phyloP scores from a whole-genome alignment of 2,888 invertebrate species.

The Neuroscelio doddi region DNA sequence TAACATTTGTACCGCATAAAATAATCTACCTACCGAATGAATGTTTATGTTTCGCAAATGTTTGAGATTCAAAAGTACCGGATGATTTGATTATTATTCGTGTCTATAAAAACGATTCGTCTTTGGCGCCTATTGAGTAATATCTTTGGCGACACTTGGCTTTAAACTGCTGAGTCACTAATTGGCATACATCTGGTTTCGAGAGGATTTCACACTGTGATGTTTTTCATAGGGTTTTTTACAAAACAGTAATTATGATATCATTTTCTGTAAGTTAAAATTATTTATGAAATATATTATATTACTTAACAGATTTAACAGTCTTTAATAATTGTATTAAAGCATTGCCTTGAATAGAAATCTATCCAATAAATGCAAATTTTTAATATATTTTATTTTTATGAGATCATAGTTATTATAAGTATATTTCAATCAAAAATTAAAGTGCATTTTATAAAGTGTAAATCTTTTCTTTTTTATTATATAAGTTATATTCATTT shows the following conservation, averaged over 20 bases:
- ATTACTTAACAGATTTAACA: background rate
- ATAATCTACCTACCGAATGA: background rate
- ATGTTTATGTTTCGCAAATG: constrained; percentile 22
- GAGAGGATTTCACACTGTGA: constrained; percentile 17
- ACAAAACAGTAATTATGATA: constrained; percentile 20
- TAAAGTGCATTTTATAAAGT: too few species aligned
- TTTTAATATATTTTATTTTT: too few species aligned
- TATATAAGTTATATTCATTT: too few species aligned
- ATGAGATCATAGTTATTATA: too few species aligned
- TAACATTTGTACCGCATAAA: constrained; percentile 4
- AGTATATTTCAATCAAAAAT: too few species aligned
- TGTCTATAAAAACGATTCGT: constrained; percentile 15
- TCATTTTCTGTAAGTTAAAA: background rate
- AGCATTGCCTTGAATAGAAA: background rate
- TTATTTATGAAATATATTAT: background rate
- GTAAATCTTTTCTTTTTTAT: too few species aligned
- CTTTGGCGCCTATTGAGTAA: constrained; percentile 18
- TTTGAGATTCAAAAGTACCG: constrained; percentile 24
- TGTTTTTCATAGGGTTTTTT: constrained; percentile 12
- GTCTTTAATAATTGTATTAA: too few species aligned
- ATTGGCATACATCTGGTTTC: constrained; percentile 32
- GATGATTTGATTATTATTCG: constrained; percentile 16
- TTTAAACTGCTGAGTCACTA: constrained; percentile 3
- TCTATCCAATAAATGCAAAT: background rate
- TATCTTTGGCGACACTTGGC: constrained; percentile 11